Evolutionary conservation across 2,888 invertebrate species (phyloP).

Genomic region (Eristalis arbustorum): DNA sequence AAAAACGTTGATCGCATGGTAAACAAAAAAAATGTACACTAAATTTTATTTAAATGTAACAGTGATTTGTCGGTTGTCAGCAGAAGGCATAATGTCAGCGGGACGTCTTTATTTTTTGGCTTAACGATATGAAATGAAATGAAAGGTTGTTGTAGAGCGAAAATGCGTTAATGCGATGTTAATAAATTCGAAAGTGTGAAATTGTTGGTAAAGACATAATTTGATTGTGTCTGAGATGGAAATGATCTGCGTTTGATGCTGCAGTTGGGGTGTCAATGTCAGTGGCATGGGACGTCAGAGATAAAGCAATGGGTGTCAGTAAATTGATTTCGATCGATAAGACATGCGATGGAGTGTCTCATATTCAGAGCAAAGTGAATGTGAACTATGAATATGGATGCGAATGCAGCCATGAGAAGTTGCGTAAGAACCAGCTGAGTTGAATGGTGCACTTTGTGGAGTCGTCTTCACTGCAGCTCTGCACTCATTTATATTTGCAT

Average conservation of each 20-base stretch:
- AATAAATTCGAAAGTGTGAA: constrained; percentile 55
- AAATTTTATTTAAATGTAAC: constrained; percentile 28
- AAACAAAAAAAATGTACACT: constrained; percentile 6
- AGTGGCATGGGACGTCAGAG: constrained; percentile 18
- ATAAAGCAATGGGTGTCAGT: neutral
- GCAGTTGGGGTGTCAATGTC: constrained; percentile 35
- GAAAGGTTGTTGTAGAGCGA: constrained; percentile 16
- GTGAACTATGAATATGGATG: neutral
- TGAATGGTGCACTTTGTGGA: neutral
- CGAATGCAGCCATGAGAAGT: neutral
- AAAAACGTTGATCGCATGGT: constrained; percentile 39
- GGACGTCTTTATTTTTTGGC: neutral
- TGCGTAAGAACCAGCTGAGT: neutral
- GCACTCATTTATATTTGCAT: neutral
- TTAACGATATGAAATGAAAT: constrained; percentile 30
- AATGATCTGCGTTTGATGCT: constrained; percentile 18
- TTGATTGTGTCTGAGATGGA: constrained; percentile 26
- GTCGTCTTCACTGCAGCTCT: neutral
- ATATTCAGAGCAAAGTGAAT: neutral
- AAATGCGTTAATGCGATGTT: constrained; percentile 28
- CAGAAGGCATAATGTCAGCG: neutral
- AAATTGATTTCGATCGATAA: neutral
- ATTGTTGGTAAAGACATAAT: constrained; percentile 19
- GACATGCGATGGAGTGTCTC: neutral
- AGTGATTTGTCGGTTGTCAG: neutral